These are phyloP conservation scores for Cantharis lateralis DNA, from an alignment of 2,888 invertebrate genomes.

Conservation along the genomic window DNA sequence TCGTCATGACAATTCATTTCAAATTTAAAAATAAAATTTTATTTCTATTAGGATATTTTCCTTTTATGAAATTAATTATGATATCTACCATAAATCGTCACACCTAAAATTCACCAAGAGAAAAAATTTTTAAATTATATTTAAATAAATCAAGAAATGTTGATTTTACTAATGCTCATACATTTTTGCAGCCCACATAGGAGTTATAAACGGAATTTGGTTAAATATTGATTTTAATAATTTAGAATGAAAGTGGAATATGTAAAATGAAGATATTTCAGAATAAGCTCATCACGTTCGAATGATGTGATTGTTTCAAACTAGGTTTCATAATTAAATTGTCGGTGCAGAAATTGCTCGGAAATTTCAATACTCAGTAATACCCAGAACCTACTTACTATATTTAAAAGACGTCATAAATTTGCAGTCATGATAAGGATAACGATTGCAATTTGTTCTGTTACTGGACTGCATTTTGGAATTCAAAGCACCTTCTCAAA, in stretches of 20 bases:
- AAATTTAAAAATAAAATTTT: neutral
- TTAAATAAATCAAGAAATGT: neutral
- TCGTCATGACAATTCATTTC: neutral
- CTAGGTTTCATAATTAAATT: slow-evolving; percentile 10
- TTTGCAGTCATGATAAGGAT: neutral
- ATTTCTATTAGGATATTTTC: neutral
- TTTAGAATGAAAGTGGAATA: slow-evolving; percentile 5
- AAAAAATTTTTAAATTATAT: neutral
- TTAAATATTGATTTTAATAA: slow-evolving; percentile 9
- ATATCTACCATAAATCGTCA: neutral
- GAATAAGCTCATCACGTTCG: slow-evolving; percentile 8
- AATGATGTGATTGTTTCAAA: slow-evolving; percentile 15
- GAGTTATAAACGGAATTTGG: neutral
- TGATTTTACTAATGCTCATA: neutral
- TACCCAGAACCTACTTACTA: neutral
- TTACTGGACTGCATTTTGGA: neutral
- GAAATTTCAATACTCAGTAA: slow-evolving; percentile 5
- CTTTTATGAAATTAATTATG: neutral
- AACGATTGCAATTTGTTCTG: neutral
- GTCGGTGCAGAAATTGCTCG: slow-evolving; percentile 7
- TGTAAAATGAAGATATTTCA: slow-evolving; percentile 11
- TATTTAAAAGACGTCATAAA: neutral
- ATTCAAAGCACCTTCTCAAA: neutral
- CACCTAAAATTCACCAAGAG: neutral
- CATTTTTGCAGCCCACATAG: neutral